A percentile compares a stretch with the other conserved stretches of the same genome.
Conservation (phyloP, 2,888 invertebrate species). For the Hyalella azteca region DNA sequence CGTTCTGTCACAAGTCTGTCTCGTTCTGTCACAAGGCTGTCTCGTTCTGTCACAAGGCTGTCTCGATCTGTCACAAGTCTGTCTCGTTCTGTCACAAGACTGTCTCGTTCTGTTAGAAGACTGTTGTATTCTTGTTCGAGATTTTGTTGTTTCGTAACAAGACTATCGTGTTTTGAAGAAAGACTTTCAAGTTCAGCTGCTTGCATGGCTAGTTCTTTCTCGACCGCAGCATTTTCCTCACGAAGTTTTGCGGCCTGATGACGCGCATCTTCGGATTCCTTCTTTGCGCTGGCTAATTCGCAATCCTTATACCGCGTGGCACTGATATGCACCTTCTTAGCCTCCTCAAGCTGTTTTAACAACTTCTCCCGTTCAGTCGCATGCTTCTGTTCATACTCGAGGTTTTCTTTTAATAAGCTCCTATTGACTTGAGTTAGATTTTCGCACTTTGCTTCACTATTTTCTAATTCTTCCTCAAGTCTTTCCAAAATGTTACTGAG, state of each 20-base stretch:
- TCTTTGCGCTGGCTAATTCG: neutral
- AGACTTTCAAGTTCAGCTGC: too few relatives aligned
- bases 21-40: too few relatives aligned
- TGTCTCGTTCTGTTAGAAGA: too few relatives aligned
- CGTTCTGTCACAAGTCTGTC: too few relatives aligned
- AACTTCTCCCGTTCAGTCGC: neutral
- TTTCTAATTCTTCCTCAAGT: neutral
- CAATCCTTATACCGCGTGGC: conserved; percentile 7
- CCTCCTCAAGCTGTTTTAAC: neutral
- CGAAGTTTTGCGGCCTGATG: neutral
- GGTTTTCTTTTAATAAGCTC: neutral
- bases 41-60: too few relatives aligned
- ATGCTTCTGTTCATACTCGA: neutral
- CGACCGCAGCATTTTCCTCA: neutral
- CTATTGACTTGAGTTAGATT: neutral
- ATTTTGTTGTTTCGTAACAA: too few relatives aligned
- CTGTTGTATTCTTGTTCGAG: too few relatives aligned
- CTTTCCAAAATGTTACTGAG: neutral
- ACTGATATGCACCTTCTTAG: neutral
- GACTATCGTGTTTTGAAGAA: too few relatives aligned
- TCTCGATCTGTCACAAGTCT: too few relatives aligned
- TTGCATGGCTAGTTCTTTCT: too few relatives aligned
- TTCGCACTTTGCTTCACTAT: neutral
- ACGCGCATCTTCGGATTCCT: neutral
- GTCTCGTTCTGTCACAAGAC: too few relatives aligned